Evolutionary conservation across 2,888 invertebrate species (phyloP), one percentile per base, ranked within the genome.

Genomic region (Deilephila elpenor): DNA sequence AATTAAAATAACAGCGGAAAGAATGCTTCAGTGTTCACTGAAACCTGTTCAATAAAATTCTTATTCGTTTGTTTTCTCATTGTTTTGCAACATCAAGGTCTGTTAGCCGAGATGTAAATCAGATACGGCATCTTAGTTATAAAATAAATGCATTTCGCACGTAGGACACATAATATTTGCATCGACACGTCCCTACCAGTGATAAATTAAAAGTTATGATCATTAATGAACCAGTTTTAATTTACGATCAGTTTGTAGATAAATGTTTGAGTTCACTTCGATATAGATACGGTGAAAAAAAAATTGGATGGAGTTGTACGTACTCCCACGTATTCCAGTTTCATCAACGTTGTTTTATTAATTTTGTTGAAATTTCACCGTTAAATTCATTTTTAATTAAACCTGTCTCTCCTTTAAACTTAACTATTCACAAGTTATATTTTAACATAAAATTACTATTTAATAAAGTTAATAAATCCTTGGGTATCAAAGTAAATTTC

Each of bases 171-270:
- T 79, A 87, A 86, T 86, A 87, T 88, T 87, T 87, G 85, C 88
- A 88, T 86, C 82, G 83, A 86, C 86, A 85, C 82, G 84, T 86
- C 81, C 82, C 78, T 86, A 87, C 85, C 80, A 84, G 85, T 83
- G 81, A 90, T 91, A 89, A 89, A 90, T 90, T 91, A 86, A 88
- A 89, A 91, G 88, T 91, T 91, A 90, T 91, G 89, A 88, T 88
- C 90, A 89, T 90, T 91, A 91, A 91, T 90, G 90, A 89, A 91
- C 91, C 86, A 86, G 91, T 89, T 90, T 89, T 88, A 89, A 91
- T 90, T 91, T 92, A 91, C 86, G 89, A 89, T 88, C 86, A 84
- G 81, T n/a, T n/a, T 83, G 82, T 80, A 85, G 88, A 90, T 89
- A 88, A 89, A 89, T 89, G 88, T 87, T 86, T 85, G 83, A 87